Percentiles rank a stretch among this genome's conserved stretches.
These are phyloP conservation scores for Pachycephus smyrnensis DNA, from an alignment of 2,888 invertebrate genomes.

Conservation along the genomic window DNA sequence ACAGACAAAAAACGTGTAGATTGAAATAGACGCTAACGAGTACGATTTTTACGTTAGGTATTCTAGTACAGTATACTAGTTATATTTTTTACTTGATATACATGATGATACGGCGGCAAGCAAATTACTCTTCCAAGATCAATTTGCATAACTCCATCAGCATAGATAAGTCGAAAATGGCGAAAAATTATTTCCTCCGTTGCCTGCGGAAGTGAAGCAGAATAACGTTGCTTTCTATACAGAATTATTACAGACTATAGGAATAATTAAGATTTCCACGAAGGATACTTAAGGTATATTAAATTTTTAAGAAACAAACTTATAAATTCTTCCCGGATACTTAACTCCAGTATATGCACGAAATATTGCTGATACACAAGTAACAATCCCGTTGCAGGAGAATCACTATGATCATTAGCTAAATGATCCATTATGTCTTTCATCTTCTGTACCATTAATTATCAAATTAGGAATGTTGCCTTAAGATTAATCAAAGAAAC, in stretches of 20 bases:
- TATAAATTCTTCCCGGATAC: not conserved
- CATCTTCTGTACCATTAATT: constrained; percentile 32
- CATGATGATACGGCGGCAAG: constrained; percentile 45
- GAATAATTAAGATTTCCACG: not conserved
- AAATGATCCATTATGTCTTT: constrained; percentile 34
- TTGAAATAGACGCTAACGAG: not conserved
- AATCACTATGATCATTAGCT: constrained; percentile 34
- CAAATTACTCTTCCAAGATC: constrained; percentile 37
- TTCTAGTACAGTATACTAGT: not conserved
- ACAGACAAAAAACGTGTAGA: not conserved
- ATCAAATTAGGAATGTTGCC: not conserved
- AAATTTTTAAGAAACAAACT: constrained; percentile 3
- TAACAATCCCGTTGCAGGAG: constrained; percentile 43
- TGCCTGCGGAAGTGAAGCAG: constrained; percentile 33
- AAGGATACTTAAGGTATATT: not conserved
- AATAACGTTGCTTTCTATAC: constrained; percentile 11
- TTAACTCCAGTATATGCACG: constrained; percentile 51
- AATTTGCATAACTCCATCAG: constrained; percentile 14
- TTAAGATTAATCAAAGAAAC: not conserved
- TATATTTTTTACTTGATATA: constrained; percentile 33
- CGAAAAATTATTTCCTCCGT: constrained; percentile 50
- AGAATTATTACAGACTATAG: not conserved
- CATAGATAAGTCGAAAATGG: constrained; percentile 36
- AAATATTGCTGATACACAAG: constrained; percentile 49
- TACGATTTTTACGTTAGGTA: not conserved